phyloP scores from a whole-genome alignment of 2,888 invertebrate genomes.

The Tachina grossa region DNA sequence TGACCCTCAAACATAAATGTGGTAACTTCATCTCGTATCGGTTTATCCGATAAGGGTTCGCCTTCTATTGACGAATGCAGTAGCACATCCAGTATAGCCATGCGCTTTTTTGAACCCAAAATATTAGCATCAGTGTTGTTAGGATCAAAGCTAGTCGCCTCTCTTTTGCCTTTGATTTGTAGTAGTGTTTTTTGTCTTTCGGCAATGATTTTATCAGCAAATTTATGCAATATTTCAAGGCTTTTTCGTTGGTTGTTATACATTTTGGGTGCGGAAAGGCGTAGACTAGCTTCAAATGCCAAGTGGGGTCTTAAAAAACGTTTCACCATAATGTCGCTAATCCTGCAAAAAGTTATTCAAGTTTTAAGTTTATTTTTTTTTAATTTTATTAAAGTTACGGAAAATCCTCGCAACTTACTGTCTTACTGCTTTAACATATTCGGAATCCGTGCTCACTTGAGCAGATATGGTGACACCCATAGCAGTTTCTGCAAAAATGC shows the following conservation, averaged over 20 bases:
- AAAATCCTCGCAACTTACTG: slow-evolving; percentile 82
- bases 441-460: slow-evolving; percentile 85
- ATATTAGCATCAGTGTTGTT: slow-evolving; percentile 14
- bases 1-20: slow-evolving; percentile 88
- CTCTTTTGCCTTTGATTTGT: background rate
- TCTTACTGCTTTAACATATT: slow-evolving; percentile 88
- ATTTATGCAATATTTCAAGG: slow-evolving; percentile 69
- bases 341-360: slow-evolving; percentile 36
- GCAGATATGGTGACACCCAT: slow-evolving; percentile 75
- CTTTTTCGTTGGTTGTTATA: slow-evolving; percentile 45
- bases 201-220: slow-evolving; percentile 69
- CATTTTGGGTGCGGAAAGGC: slow-evolving; percentile 48
- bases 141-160: background rate
- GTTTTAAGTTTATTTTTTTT: background rate
- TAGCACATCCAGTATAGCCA: slow-evolving; percentile 87
- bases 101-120: slow-evolving; percentile 84
- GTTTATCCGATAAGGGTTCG: slow-evolving; percentile 84
- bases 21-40: slow-evolving; percentile 87
- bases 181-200: slow-evolving; percentile 61
- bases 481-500: slow-evolving; percentile 73
- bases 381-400: background rate
- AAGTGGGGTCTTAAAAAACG: slow-evolving; percentile 69
- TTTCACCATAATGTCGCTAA: slow-evolving; percentile 66
- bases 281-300: slow-evolving; percentile 17
- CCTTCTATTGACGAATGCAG: slow-evolving; percentile 85